Evolutionary conservation across 2,888 invertebrate genomes (phyloP).

Genomic region (Gonocerus acuteangulatus): DNA sequence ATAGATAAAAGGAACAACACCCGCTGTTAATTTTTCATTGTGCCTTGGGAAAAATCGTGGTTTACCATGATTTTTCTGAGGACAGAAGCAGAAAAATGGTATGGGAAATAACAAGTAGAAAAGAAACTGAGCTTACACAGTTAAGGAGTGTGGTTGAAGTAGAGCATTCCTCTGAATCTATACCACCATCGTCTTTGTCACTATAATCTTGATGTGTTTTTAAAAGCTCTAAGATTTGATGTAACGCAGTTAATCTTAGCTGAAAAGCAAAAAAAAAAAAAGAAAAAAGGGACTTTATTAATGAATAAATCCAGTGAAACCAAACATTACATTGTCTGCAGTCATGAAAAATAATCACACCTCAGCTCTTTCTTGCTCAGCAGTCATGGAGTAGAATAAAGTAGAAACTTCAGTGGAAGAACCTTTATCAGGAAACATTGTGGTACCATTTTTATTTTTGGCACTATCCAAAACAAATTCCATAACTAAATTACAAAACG

Average conservation of each 20-base stretch:
- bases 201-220: slow-evolving; percentile 39
- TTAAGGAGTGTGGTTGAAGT: slow-evolving; percentile 41
- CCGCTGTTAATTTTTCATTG: too few species aligned
- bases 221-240: slow-evolving; percentile 43
- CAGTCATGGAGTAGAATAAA: slow-evolving; percentile 28
- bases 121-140: slow-evolving; percentile 41
- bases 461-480: slow-evolving; percentile 27
- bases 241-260: slow-evolving; percentile 42
- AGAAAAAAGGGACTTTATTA: background rate
- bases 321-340: background rate
- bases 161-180: slow-evolving; percentile 25
- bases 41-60: too few species aligned
- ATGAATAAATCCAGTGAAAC: too few species aligned
- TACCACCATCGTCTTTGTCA: slow-evolving; percentile 29
- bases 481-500: slow-evolving; percentile 30
- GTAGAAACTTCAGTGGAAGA: slow-evolving; percentile 25
- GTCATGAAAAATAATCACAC: slow-evolving; percentile 11
- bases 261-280: slow-evolving; percentile 23
- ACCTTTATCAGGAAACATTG: slow-evolving; percentile 24
- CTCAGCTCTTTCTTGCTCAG: slow-evolving; percentile 34
- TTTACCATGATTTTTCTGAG: too few species aligned
- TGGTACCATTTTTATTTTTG: slow-evolving; percentile 8
- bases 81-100: too few species aligned
- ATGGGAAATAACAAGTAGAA: too few species aligned
- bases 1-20: too few species aligned